These are phyloP conservation scores for Allophyes oxyacanthae DNA, from an alignment of 2,888 invertebrate genomes.

Conservation along the genomic window DNA sequence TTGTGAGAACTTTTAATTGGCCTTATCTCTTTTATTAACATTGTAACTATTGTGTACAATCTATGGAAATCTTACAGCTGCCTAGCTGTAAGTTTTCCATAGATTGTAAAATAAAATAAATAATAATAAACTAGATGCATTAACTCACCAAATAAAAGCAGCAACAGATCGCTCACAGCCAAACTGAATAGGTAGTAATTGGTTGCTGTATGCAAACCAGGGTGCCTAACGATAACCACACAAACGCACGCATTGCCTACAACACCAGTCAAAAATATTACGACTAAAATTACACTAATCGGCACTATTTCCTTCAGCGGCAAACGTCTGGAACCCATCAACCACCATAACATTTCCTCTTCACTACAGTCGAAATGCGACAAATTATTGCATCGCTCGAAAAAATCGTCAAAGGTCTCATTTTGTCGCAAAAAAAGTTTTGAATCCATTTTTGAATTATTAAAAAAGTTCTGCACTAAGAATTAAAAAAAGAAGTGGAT, in stretches of 20 bases:
- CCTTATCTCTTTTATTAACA: too few species aligned
- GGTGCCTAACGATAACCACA: conserved; percentile 94
- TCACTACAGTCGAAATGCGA: conserved; percentile 89
- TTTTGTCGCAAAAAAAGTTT: conserved; percentile 73
- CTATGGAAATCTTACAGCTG: too few species aligned
- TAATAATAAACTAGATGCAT: background rate
- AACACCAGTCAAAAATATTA: conserved; percentile 95
- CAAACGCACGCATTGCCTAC: conserved; percentile 96
- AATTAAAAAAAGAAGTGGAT: too few species aligned
- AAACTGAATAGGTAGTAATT: conserved; percentile 97
- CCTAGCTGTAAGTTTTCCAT: too few species aligned
- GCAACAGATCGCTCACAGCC: conserved; percentile 95
- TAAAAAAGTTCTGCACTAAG: conserved; percentile 6
- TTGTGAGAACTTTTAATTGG: too few species aligned
- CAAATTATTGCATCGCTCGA: conserved; percentile 82
- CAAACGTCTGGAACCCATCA: conserved; percentile 91
- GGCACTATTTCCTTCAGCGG: conserved; percentile 89
- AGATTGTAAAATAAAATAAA: too few species aligned
- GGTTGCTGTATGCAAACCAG: conserved; percentile 95
- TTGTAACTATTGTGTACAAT: too few species aligned
- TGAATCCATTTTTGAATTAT: conserved; percentile 64
- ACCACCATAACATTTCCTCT: conserved; percentile 88
- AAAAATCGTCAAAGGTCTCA: conserved; percentile 81
- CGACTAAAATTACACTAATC: conserved; percentile 92
- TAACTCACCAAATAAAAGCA: conserved; percentile 94